Evolutionary conservation across 2,113 vertebrate species (phyloP).

Genomic region (Sorex araneus): DNA sequence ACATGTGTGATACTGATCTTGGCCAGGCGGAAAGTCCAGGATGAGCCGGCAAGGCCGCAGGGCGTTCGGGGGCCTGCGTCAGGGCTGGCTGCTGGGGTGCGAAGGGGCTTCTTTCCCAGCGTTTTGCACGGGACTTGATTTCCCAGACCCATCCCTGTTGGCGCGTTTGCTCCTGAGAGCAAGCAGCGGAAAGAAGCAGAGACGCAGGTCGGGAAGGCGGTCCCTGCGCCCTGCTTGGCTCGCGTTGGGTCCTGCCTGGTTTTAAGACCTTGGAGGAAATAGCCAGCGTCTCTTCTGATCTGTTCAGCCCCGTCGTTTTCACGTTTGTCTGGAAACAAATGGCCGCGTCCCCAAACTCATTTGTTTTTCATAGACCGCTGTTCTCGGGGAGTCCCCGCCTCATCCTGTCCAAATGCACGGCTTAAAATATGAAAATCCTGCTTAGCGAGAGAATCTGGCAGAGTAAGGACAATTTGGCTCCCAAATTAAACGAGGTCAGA

Average conservation of each 20-base stretch:
- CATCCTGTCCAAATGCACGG: constrained; percentile 55
- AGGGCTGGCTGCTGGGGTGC: not conserved
- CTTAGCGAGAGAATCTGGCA: not conserved
- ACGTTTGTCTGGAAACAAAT: constrained; percentile 77
- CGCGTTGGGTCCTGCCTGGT: constrained; percentile 58
- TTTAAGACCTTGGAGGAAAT: constrained; percentile 69
- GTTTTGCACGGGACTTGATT: constrained; percentile 43
- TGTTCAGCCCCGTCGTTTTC: constrained; percentile 55
- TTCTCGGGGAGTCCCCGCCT: constrained; percentile 11
- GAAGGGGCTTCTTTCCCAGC: constrained; percentile 29
- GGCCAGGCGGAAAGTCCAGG: constrained; percentile 61
- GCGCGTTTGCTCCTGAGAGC: not conserved
- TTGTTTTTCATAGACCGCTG: constrained; percentile 51
- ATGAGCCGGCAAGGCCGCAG: not conserved
- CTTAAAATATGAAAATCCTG: constrained; percentile 14
- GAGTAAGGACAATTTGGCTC: not conserved
- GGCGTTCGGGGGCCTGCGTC: not conserved
- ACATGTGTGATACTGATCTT: constrained; percentile 62
- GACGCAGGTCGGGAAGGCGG: too few relatives aligned
- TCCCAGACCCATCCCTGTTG: constrained; percentile 39
- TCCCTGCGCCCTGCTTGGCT: not conserved
- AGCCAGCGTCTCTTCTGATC: constrained; percentile 49
- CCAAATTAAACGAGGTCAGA: not conserved
- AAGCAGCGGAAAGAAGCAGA: not conserved
- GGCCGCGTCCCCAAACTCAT: constrained; percentile 16